Evolutionary conservation across 2,797 vertebrate genomes (phyloP).

Genomic region (Florisuga fusca): DNA sequence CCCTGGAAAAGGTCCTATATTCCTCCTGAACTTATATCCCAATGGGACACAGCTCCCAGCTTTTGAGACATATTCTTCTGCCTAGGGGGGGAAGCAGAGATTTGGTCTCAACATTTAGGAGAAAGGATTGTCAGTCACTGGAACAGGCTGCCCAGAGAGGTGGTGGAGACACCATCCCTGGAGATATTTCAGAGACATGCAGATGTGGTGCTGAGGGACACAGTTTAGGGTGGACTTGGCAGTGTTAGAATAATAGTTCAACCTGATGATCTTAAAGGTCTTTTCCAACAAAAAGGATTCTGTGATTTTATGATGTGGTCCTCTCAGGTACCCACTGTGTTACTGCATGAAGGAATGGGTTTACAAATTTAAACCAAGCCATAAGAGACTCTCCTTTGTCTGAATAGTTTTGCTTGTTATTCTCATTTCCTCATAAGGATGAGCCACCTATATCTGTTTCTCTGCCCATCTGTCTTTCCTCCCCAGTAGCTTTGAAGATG

Average conservation of each 20-base stretch:
- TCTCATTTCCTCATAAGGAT: neutral
- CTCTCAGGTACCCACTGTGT: neutral
- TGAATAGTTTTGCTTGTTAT: neutral
- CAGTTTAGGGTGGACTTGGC: too few species aligned
- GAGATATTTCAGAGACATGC: too few species aligned
- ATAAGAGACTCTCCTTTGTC: neutral
- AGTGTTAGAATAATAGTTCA: too few species aligned
- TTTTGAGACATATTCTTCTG: neutral
- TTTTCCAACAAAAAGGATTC: too few species aligned
- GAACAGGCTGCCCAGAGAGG: too few species aligned
- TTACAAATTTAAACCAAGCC: neutral
- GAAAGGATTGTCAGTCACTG: too few species aligned
- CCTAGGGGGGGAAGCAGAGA: neutral
- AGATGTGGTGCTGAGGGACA: too few species aligned
- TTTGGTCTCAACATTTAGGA: neutral
- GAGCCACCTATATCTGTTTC: neutral
- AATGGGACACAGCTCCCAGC: neutral
- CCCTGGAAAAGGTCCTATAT: neutral
- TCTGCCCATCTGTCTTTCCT: slow-evolving; percentile 38
- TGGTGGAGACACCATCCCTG: too few species aligned
- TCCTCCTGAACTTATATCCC: neutral
- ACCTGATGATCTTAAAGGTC: too few species aligned
- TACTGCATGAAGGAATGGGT: neutral
- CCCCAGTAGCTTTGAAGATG: slow-evolving; percentile 15
- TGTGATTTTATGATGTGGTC: neutral